Evolutionary conservation across 92 coral and sea anemone genomes (phyloP).

Genomic region (Porites cylindrica): DNA sequence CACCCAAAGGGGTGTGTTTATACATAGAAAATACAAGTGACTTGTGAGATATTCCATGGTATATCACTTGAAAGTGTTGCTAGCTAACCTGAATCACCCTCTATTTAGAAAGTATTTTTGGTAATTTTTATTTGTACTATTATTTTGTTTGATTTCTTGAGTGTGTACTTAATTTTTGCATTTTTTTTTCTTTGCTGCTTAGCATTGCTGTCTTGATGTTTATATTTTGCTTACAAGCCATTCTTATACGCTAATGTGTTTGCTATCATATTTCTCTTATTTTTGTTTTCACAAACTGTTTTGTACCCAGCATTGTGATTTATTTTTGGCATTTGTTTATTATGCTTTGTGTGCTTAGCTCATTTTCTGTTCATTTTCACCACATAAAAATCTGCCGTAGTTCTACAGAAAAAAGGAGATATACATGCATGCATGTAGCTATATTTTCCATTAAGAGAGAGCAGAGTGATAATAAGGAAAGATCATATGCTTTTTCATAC

Average conservation of each 20-base stretch:
- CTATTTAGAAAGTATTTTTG: too few species aligned
- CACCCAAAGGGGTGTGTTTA: too few species aligned
- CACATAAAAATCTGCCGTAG: too few species aligned
- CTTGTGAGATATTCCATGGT: too few species aligned
- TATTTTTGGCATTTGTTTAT: background rate
- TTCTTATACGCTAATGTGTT: background rate
- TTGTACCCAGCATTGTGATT: background rate
- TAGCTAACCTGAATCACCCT: too few species aligned
- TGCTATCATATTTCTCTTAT: background rate
- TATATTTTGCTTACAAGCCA: background rate
- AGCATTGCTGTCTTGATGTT: background rate
- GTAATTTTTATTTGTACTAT: background rate
- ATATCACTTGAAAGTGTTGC: background rate
- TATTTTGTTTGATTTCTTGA: background rate
- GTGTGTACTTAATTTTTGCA: background rate
- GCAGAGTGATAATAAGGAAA: too few species aligned
- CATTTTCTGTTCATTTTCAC: background rate
- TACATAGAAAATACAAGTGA: too few species aligned
- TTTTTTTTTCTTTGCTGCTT: background rate
- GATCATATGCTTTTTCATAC: too few species aligned
- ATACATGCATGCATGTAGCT: background rate
- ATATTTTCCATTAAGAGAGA: too few species aligned
- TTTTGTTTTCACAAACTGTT: background rate
- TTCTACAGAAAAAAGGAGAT: background rate
- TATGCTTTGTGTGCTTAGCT: background rate